Evolutionary conservation across 1,140 invertebrate species (phyloP), one percentile per base, ranked within the genome.

Genomic region (Monomorium pharaonis): DNA sequence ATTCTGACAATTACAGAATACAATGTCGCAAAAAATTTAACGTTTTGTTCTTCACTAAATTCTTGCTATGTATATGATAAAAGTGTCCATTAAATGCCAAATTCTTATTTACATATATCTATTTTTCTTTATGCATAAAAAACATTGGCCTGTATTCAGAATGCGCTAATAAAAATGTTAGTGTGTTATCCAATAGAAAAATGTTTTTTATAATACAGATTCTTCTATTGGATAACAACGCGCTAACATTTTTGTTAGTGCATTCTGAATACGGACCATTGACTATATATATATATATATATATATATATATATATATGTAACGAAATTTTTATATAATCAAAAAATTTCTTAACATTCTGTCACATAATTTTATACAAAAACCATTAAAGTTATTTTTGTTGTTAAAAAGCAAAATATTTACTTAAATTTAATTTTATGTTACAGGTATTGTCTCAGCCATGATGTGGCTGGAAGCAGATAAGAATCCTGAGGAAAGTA

Each of bases 391-490:
- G 3, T n/a, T 47, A 30, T 30, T 47, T 14, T 62, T 24, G 9
- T 42, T 51, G 1, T 62, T 30, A 7, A 5, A 44, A 18, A 21
- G 30, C 7, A 21, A 69, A 24, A 16, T 30, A 33, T 21, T 56
- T 21, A 44, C 1, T 69, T 56, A 30, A 2, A 63, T 37, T 49
- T n/a, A 30, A 0, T 75, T 65, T 51, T 24, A 3, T n/a, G 78
- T 88, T 76, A 2, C 33, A 95, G 94, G 93, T 33, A 85, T 49
- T 0, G 92, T 95, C 7, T 90, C 85, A 42, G 93, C 92, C 0
- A 77, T 93, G 1, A 93, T 93, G 37, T 95, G 94, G 94, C n/a
- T 95, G 16, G 94, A 95, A 47, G 91, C 85, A 1, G 93, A 94
- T 24, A 91, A 90, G 30, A 24, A 83, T n/a, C 6, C 67, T 18